Evolutionary conservation across 2,888 invertebrate genomes (phyloP).

Genomic region (Nebria salina): DNA sequence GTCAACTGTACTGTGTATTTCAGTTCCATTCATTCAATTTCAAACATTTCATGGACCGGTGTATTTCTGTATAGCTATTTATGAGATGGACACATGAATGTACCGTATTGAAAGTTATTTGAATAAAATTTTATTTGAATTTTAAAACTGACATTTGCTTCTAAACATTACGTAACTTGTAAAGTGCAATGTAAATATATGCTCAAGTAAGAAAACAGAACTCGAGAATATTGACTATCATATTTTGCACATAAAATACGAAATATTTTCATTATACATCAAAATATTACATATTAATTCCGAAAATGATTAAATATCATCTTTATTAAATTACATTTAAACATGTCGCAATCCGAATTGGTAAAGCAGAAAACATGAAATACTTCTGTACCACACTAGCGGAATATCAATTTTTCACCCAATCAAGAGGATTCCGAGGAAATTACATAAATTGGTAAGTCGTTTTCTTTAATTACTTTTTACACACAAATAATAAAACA

Average conservation of each 20-base stretch:
- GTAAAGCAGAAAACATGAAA: not conserved
- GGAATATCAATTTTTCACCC: not conserved
- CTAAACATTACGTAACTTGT: not conserved
- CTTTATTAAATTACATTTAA: not conserved
- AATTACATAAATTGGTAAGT: not conserved
- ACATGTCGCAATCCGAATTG: not conserved
- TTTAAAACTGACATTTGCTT: constrained; percentile 7
- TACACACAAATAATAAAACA: too few species aligned
- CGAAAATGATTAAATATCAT: not conserved
- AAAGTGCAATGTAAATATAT: not conserved
- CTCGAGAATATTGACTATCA: not conserved
- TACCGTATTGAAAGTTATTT: constrained; percentile 38
- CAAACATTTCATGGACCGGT: constrained; percentile 27
- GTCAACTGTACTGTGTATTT: not conserved
- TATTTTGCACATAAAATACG: too few species aligned
- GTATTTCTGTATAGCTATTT: constrained; percentile 40
- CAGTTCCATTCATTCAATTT: not conserved
- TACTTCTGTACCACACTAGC: not conserved
- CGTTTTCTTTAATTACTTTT: not conserved
- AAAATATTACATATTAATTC: not conserved
- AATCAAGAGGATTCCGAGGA: not conserved
- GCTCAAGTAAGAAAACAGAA: not conserved
- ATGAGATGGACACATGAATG: constrained; percentile 41
- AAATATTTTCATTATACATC: too few species aligned
- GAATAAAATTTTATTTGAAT: constrained; percentile 45